Evolutionary conservation across 2,888 invertebrate species (phyloP).

Genomic region (Coremacera marginata): DNA sequence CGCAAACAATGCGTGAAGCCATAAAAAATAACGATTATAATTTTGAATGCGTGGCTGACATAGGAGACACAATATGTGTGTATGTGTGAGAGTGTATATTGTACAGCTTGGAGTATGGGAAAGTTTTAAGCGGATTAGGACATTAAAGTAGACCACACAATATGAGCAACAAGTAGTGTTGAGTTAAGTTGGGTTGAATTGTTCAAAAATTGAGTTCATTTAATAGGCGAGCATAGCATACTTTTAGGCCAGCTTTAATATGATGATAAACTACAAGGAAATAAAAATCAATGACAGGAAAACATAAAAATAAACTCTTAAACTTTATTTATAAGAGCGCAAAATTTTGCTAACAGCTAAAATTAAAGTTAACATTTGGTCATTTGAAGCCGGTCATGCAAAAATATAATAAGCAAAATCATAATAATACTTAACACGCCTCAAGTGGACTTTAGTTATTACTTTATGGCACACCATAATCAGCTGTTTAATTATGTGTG

Average conservation of each 20-base stretch:
- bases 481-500: slow-evolving; percentile 18
- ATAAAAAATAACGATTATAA: slow-evolving; percentile 18
- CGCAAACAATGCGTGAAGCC: slow-evolving; percentile 22
- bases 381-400: not conserved
- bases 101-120: not conserved
- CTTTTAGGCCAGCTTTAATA: not conserved
- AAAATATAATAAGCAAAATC: slow-evolving; percentile 7
- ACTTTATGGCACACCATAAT: slow-evolving; percentile 20
- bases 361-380: not conserved
- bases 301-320: no score
- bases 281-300: not conserved
- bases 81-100: not conserved
- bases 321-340: no score
- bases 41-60: not conserved
- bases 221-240: not conserved
- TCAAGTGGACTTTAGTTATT: not conserved
- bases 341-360: not conserved
- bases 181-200: no score
- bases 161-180: not conserved
- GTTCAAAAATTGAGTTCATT: no score
- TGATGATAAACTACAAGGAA: not conserved
- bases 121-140: slow-evolving; percentile 13
- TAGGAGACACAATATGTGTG: not conserved
- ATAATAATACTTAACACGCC: slow-evolving; percentile 6
- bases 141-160: not conserved